Percentiles rank a stretch among this genome's conserved stretches.
phyloP scores from a whole-genome alignment of 2,113 vertebrate species.

The Microcebus griseorufus region DNA sequence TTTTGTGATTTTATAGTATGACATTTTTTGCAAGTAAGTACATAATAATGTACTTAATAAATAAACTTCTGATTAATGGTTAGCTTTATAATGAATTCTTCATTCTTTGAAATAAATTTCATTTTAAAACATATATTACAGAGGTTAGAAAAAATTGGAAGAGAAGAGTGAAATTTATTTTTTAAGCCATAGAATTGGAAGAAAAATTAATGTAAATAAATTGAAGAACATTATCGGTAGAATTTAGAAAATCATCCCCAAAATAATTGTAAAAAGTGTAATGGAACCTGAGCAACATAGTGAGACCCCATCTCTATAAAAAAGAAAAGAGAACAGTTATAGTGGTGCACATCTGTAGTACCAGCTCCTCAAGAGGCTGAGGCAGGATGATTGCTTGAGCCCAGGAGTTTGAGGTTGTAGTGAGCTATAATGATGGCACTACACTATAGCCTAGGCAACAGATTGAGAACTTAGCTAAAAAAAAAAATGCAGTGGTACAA shows the following conservation, averaged over 20 bases:
- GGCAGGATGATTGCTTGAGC: too few species aligned
- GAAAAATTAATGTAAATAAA: background rate
- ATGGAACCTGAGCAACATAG: background rate
- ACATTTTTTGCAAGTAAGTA: background rate
- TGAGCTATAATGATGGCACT: too few species aligned
- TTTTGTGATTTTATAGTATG: background rate
- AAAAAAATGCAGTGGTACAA: background rate
- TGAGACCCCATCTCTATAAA: too few species aligned
- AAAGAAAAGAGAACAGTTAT: too few species aligned
- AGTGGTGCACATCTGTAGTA: too few species aligned
- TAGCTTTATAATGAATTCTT: background rate
- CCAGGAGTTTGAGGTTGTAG: too few species aligned
- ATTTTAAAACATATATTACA: background rate
- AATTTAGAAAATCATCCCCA: background rate
- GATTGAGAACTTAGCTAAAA: too few species aligned
- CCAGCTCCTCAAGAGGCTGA: too few species aligned
- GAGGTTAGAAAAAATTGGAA: background rate
- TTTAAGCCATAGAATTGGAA: background rate
- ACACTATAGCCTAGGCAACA: too few species aligned
- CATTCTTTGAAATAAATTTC: background rate
- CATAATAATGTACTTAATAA: background rate
- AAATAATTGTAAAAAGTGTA: background rate
- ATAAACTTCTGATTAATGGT: background rate
- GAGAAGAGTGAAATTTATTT: background rate
- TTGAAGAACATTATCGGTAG: background rate